Evolutionary conservation across 2,113 vertebrate species (phyloP).

Genomic region (Leptocoma aspasia): DNA sequence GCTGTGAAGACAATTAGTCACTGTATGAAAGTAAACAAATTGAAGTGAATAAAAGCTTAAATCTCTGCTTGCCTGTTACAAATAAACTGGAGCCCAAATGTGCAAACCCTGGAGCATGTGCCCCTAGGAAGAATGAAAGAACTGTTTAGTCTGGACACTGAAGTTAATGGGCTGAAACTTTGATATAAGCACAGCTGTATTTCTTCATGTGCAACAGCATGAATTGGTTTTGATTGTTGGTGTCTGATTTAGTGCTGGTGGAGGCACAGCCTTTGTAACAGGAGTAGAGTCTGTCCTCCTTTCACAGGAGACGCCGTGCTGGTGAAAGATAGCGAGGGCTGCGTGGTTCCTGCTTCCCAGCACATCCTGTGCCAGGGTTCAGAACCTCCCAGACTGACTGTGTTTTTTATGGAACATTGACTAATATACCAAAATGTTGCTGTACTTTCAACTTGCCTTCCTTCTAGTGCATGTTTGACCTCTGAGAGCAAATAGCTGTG

Average conservation of each 20-base stretch:
- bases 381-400: neutral
- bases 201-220: constrained; percentile 1
- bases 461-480: neutral
- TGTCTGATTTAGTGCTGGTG: neutral
- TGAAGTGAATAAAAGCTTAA: neutral
- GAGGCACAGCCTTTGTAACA: neutral
- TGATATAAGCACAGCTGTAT: constrained; percentile 52
- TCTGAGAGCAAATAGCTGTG: neutral
- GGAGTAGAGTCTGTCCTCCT: neutral
- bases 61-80: neutral
- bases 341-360: neutral
- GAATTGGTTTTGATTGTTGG: constrained; percentile 22
- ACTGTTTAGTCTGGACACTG: constrained; percentile 55
- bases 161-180: constrained; percentile 53
- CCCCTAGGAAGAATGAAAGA: neutral
- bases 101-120: neutral
- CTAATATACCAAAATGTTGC: neutral
- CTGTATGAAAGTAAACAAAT: neutral
- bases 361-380: neutral
- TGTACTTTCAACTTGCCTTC: neutral
- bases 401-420: neutral
- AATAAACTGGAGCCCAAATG: constrained; percentile 25
- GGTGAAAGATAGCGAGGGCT: neutral
- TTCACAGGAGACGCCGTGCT: neutral
- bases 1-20: neutral